These are phyloP conservation scores for Gryllus bimaculatus DNA, from an alignment of 1,140 invertebrate genomes.

Conservation along the genomic window DNA sequence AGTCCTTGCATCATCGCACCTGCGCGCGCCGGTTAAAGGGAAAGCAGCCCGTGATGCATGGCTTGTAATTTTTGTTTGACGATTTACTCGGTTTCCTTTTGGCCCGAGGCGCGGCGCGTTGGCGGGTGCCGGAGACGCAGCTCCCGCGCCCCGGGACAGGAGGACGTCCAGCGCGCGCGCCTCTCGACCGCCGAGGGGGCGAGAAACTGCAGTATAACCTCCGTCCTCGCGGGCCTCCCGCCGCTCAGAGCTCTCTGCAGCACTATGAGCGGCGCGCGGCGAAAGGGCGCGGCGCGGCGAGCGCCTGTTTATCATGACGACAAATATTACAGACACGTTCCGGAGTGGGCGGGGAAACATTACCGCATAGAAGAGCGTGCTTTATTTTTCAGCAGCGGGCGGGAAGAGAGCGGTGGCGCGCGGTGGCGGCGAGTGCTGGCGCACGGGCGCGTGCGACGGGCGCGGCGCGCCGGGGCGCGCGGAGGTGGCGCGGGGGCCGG, in stretches of 20 bases:
- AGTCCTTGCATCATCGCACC: no score
- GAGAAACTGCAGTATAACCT: neutral
- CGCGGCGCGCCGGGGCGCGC: neutral
- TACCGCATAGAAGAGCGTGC: neutral
- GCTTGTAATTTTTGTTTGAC: no score
- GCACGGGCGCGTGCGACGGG: neutral
- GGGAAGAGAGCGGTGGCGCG: no score
- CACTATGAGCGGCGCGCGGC: neutral
- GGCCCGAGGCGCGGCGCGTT: no score
- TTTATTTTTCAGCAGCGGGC: neutral
- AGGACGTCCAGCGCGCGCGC: no score
- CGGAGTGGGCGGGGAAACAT: conserved; percentile 7
- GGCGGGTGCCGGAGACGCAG: no score
- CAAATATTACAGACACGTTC: conserved; percentile 8
- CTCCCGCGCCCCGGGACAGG: no score
- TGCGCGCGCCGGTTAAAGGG: no score
- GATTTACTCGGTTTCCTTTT: no score
- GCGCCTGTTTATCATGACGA: neutral
- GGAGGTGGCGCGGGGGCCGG: neutral
- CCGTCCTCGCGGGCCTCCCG: no score
- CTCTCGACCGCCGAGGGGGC: neutral
- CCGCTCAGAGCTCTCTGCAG: neutral
- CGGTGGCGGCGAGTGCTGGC: neutral
- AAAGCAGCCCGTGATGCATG: no score
- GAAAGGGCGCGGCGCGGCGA: neutral